Conservation (phyloP, 37 sponge, comb jelly and placozoan species). For the Aphrocallistes beatrix region DNA sequence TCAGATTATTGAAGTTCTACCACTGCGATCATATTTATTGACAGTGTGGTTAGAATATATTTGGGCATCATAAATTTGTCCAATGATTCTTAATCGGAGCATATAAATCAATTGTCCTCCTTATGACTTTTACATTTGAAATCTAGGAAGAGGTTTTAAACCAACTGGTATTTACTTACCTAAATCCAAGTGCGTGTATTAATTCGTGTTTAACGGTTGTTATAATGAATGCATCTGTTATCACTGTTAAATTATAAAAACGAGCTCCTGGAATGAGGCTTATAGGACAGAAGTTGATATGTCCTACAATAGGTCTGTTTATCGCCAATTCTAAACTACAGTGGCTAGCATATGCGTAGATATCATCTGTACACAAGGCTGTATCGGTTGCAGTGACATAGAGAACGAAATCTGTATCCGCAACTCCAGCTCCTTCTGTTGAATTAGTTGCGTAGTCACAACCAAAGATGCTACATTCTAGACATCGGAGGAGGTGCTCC, state of each 20-base stretch:
- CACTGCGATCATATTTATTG: no score
- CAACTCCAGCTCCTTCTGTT: constrained; percentile 49
- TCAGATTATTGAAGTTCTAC: no score
- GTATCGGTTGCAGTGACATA: constrained; percentile 47
- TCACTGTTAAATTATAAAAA: neutral
- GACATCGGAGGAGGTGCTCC: constrained; percentile 25
- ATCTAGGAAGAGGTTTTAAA: no score
- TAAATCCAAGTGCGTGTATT: constrained; percentile 58
- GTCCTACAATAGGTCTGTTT: constrained; percentile 67
- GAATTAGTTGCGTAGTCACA: neutral
- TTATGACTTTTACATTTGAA: no score
- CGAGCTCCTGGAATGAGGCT: no score
- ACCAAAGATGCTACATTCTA: constrained; percentile 22
- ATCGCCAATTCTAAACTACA: constrained; percentile 46
- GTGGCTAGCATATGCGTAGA: constrained; percentile 48
- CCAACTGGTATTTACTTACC: no score
- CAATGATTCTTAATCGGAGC: no score
- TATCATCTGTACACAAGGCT: neutral
- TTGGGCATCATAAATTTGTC: no score
- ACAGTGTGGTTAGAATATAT: no score
- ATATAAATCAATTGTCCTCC: no score
- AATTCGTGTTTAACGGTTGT: constrained; percentile 59
- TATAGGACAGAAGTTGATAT: constrained; percentile 64
- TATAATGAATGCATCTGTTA: constrained; percentile 15
- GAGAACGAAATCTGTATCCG: constrained; percentile 51